Base-by-base conservation (phyloP, 35 echinoderm and acorn worm genomes). In the Chiridota heheva region DNA sequence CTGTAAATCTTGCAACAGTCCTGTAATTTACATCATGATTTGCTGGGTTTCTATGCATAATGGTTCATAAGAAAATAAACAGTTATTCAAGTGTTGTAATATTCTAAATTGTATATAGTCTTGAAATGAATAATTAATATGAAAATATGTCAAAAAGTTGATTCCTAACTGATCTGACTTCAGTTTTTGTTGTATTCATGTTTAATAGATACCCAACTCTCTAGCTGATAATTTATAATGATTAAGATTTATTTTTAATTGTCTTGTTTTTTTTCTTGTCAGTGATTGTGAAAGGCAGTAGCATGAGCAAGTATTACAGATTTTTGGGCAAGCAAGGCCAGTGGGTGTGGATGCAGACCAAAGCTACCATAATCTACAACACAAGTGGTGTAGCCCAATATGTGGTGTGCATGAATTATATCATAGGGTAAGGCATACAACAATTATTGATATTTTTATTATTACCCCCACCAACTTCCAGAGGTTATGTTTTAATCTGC, bases 321-420 rank as follows among this genome's bases (percentile, higher is more conserved):
- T 98, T 98, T 63, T 71, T 98, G 36, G 95, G 89, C 16, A 98
- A 98, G 63, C 42, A 70, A 36, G 80, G 95, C 40, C 74, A 84
- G 18, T 98, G 95, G 95, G 89, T 98, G 16, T 98, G 95, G 95
- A 87, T 98, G 89, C 90, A 91, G 61, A 98, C 95, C 15, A 91
- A 87, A 41, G 95, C 95, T 16, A 98, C 95, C 33, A 98, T 98
- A 55, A 91, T 98, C 51, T 97, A 97, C 83, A 92, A 98, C 81
- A 98, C 95, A 42, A 91, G 86, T 73, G 90, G 86, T 62, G 95
- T 92, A 44, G 95, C 95, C 0, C 95, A 98, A 48, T 98, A 98
- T 84, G 89, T 98, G 10, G 95, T 98, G 63, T 91, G 89, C 81
- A 91, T 91, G 89, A 98, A 98, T 51, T 98, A 98, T 70, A 89